These are phyloP conservation scores for Malaclemys terrapin DNA, from an alignment of 2,113 vertebrate genomes.

Conservation along the genomic window DNA sequence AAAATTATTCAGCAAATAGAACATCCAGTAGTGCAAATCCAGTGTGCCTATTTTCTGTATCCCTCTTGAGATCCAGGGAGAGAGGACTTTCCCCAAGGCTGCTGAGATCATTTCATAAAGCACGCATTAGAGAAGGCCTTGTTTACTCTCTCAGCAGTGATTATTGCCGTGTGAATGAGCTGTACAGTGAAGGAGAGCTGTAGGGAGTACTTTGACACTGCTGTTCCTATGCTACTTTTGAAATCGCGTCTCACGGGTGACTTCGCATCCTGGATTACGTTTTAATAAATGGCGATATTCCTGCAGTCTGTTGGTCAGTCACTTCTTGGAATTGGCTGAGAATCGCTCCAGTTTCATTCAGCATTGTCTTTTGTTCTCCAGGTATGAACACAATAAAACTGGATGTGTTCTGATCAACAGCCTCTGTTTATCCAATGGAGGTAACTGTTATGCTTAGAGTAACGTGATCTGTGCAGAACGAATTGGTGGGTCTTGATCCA, in stretches of 20 bases:
- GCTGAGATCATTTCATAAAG: neutral
- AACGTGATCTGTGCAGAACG: neutral
- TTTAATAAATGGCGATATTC: neutral
- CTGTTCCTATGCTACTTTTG: neutral
- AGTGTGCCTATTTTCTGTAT: neutral
- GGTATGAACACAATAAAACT: conserved; percentile 90
- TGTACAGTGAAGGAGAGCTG: neutral
- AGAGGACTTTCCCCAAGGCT: neutral
- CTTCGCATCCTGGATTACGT: neutral
- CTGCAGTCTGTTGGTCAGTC: rapidly evolving
- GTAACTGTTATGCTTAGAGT: conserved; percentile 69
- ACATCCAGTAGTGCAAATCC: neutral
- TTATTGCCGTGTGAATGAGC: neutral
- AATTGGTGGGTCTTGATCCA: neutral
- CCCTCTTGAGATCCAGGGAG: neutral
- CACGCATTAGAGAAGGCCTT: neutral
- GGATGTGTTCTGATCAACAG: conserved; percentile 92
- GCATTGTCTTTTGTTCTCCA: conserved; percentile 57
- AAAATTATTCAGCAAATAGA: neutral
- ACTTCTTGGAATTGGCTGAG: rapidly evolving
- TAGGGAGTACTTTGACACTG: neutral
- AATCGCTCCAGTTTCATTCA: neutral
- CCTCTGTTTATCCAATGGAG: conserved; percentile 96
- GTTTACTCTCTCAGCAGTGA: neutral
- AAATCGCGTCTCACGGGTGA: neutral